phyloP scores from a whole-genome alignment of 1,140 invertebrate species.

The Frieseomelitta varia region DNA sequence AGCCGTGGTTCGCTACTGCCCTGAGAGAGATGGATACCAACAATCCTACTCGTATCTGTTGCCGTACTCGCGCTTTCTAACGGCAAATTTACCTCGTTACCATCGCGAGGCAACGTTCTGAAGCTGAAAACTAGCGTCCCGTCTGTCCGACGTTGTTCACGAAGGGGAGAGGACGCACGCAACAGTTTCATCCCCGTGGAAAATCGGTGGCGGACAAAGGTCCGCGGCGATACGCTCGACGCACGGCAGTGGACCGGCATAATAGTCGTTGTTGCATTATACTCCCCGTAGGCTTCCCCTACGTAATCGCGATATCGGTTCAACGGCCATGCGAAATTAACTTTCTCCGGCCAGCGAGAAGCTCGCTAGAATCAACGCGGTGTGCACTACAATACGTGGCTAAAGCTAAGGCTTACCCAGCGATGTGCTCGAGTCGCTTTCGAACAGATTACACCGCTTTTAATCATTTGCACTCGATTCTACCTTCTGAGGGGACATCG shows the following conservation, averaged over 20 bases:
- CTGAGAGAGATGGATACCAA: too few species aligned
- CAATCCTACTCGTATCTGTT: not conserved
- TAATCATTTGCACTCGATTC: not conserved
- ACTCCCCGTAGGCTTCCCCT: constrained; percentile 53
- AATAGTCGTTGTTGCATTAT: constrained; percentile 56
- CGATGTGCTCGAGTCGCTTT: constrained; percentile 24
- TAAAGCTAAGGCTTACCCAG: too few species aligned
- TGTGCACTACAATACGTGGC: constrained; percentile 8
- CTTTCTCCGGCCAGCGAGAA: constrained; percentile 72
- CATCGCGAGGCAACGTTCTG: not conserved
- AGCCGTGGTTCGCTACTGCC: not conserved
- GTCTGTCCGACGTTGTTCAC: not conserved
- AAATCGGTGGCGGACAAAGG: constrained; percentile 27
- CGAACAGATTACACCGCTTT: not conserved
- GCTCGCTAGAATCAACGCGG: constrained; percentile 36
- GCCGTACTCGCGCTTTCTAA: constrained; percentile 26
- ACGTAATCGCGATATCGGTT: constrained; percentile 76
- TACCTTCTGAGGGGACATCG: too few species aligned
- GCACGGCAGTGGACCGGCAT: constrained; percentile 43
- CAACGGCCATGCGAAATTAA: constrained; percentile 80
- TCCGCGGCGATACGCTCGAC: constrained; percentile 13
- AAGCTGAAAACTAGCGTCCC: not conserved
- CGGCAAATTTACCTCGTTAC: not conserved
- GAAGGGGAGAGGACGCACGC: not conserved
- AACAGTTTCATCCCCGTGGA: constrained; percentile 25